phyloP scores from a whole-genome alignment of 2,797 vertebrate genomes.

The Mionectes olivaceus region DNA sequence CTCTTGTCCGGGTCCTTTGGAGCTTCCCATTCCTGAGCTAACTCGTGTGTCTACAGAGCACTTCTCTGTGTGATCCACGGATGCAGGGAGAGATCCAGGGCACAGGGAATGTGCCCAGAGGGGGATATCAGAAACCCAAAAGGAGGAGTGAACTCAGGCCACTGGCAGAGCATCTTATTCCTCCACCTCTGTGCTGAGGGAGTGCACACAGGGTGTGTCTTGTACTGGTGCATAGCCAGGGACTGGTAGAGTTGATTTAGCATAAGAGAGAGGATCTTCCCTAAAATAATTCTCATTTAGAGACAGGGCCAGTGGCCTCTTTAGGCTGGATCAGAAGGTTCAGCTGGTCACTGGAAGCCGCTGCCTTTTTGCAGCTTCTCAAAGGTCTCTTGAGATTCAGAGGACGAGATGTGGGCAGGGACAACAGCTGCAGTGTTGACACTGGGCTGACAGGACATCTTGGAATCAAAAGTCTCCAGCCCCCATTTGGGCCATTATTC shows the following conservation, averaged over 20 bases:
- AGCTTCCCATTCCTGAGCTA: neutral
- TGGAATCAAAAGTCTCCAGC: neutral
- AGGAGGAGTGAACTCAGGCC: neutral
- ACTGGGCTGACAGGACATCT: neutral
- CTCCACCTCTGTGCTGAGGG: neutral
- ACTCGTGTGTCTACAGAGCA: rapidly evolving
- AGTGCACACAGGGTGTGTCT: neutral
- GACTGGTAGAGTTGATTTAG: neutral
- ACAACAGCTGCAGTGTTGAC: neutral
- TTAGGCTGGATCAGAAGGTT: neutral
- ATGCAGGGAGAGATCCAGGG: neutral
- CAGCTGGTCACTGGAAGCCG: neutral
- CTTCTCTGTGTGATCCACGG: neutral
- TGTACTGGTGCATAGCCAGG: neutral
- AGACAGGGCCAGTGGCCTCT: neutral
- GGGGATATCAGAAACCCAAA: neutral
- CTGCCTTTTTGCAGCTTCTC: neutral
- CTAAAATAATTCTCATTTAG: neutral
- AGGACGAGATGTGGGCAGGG: neutral
- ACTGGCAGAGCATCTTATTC: neutral
- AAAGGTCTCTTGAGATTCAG: neutral
- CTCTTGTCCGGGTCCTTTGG: neutral
- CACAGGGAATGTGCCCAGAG: neutral
- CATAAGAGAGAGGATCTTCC: rapidly evolving
- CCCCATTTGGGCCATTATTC: neutral